A percentile compares a stretch with the other conserved stretches of the same genome.
phyloP scores from a whole-genome alignment of 2,113 vertebrate species.

The Paramormyrops kingsleyae region DNA sequence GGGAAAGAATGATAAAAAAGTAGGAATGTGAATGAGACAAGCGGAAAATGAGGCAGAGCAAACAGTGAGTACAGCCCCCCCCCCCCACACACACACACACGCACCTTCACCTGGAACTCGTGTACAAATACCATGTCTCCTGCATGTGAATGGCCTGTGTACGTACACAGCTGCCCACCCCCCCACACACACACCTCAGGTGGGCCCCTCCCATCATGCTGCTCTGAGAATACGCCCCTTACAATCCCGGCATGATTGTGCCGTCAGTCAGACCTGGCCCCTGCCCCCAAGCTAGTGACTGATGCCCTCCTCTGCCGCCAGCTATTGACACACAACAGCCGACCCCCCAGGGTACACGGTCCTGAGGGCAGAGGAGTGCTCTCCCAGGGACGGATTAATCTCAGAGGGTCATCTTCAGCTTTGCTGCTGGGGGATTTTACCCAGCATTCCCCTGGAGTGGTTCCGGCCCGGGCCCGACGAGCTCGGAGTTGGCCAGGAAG shows the following conservation, averaged over 20 bases:
- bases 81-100: too few relatives aligned
- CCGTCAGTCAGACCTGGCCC: neutral
- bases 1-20: neutral
- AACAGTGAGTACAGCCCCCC: neutral
- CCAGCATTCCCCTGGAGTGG: neutral
- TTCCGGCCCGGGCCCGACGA: neutral
- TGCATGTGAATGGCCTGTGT: neutral
- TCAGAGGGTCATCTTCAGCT: neutral
- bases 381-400: neutral
- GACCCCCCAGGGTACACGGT: neutral
- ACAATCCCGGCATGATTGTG: neutral
- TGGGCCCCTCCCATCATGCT: neutral
- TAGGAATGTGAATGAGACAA: neutral
- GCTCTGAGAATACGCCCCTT: neutral
- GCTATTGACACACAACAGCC: neutral
- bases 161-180: neutral
- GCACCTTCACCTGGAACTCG: neutral
- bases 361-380: neutral
- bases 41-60: neutral
- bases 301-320: neutral
- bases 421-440: neutral
- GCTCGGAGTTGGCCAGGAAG: neutral
- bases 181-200: neutral
- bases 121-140: neutral
- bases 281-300: neutral